Percentiles rank a stretch among this genome's conserved stretches.
Conservation (phyloP, 2,888 invertebrate species). For the Synergus laeviventris region DNA sequence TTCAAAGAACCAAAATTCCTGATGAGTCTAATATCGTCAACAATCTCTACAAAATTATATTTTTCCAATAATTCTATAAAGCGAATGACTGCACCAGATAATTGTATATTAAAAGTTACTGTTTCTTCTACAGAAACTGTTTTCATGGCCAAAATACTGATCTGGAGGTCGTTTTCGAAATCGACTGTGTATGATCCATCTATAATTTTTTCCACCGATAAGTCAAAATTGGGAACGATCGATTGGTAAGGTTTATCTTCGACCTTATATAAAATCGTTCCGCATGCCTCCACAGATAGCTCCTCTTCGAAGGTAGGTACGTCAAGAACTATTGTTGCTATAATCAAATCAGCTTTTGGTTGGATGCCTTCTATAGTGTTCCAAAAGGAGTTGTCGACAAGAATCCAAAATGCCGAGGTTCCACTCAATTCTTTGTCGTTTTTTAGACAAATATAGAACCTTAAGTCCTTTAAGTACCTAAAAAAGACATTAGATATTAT, state of each 20-base stretch:
- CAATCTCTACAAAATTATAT: constrained; percentile 58
- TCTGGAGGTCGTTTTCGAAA: constrained; percentile 47
- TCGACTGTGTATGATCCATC: constrained; percentile 55
- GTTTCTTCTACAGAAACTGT: constrained; percentile 61
- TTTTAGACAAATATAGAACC: constrained; percentile 45
- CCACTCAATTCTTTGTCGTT: constrained; percentile 58
- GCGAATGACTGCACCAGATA: constrained; percentile 46
- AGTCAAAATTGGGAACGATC: constrained; percentile 55
- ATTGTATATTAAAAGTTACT: constrained; percentile 51
- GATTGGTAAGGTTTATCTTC: constrained; percentile 64
- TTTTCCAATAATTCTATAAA: constrained; percentile 58
- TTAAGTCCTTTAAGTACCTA: constrained; percentile 60
- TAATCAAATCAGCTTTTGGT: constrained; percentile 46
- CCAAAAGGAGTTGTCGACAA: constrained; percentile 57
- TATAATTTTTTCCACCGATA: constrained; percentile 57
- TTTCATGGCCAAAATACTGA: constrained; percentile 62
- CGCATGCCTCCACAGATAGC: constrained; percentile 55
- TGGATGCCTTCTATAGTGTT: constrained; percentile 55
- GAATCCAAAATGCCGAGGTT: constrained; percentile 64
- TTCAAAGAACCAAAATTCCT: constrained; percentile 58
- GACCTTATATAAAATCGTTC: constrained; percentile 63
- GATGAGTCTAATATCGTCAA: constrained; percentile 58
- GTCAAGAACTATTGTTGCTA: constrained; percentile 64
- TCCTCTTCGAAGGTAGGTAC: constrained; percentile 63
- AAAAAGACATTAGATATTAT: constrained; percentile 41